Conservation (phyloP, 2,888 invertebrate species). For the Bugulina stolonifera region DNA sequence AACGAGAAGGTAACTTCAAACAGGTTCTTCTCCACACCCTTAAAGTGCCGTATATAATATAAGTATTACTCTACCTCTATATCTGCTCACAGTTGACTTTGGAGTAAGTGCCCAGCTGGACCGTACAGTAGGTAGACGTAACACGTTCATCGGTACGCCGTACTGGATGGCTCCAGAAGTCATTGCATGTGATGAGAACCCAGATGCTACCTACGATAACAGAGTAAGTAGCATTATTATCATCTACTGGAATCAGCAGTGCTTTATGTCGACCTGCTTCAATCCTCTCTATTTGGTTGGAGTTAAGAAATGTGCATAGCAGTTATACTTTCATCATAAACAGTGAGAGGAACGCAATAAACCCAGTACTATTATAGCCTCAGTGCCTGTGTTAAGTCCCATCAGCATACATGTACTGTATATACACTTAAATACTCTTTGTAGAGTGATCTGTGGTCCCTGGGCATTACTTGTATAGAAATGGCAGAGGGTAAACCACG, state of each 20-base stretch:
- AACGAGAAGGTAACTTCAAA: no score
- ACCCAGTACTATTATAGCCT: no score
- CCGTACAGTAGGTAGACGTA: constrained; percentile 94
- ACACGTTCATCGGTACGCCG: constrained; percentile 60
- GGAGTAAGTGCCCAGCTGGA: constrained; percentile 98
- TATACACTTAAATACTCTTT: constrained; percentile 29
- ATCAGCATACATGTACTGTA: no score
- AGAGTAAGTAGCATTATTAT: constrained; percentile 54
- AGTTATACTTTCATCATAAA: no score
- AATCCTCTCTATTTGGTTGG: no score
- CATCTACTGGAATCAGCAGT: no score
- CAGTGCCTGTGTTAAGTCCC: no score
- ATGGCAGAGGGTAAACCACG: constrained; percentile 99
- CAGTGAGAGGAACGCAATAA: no score
- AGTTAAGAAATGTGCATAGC: no score
- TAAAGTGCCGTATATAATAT: no score
- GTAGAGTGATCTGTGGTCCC: constrained; percentile 60
- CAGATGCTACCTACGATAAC: constrained; percentile 98
- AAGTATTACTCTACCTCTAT: not conserved
- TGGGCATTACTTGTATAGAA: constrained; percentile 92
- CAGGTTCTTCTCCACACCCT: no score
- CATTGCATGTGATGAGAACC: constrained; percentile 99
- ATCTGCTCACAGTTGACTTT: constrained; percentile 74
- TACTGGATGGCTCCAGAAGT: constrained; percentile 91
- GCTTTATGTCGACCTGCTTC: no score